Percentiles rank a stretch among this genome's conserved stretches.
phyloP scores from a whole-genome alignment of 1,140 invertebrate genomes.

The Drosophila tristis region DNA sequence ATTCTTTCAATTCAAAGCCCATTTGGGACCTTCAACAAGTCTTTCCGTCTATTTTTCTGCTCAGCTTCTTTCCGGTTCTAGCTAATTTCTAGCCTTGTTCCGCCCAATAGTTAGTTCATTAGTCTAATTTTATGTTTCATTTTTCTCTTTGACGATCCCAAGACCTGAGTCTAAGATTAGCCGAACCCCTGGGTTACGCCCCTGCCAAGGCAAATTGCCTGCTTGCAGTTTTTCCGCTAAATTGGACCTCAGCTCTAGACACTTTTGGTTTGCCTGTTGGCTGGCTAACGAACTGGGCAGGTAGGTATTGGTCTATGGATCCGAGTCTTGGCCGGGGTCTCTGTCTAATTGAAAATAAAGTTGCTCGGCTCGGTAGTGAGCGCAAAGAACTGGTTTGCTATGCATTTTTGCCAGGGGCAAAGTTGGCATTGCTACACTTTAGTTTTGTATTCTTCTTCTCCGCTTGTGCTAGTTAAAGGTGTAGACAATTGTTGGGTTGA shows the following conservation, averaged over 20 bases:
- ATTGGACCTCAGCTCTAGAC: conserved; percentile 30
- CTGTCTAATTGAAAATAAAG: conserved; percentile 60
- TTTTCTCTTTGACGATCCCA: conserved; percentile 33
- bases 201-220: conserved; percentile 40
- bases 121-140: conserved; percentile 39
- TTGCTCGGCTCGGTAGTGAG: conserved; percentile 32
- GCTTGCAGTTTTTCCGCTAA: conserved; percentile 34
- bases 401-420: conserved; percentile 45
- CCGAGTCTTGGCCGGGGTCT: conserved; percentile 41
- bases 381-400: conserved; percentile 57
- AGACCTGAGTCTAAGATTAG: conserved; percentile 36
- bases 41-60: too few species aligned
- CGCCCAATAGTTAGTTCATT: conserved; percentile 24
- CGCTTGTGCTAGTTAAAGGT: conserved; percentile 28
- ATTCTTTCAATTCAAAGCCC: too few species aligned
- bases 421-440: conserved; percentile 51
- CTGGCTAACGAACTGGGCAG: conserved; percentile 21
- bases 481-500: conserved; percentile 24
- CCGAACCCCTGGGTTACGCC: conserved; percentile 29
- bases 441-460: conserved; percentile 1
- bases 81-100: not conserved
- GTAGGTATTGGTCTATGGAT: conserved; percentile 22
- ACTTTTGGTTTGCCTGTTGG: conserved; percentile 30
- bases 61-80: too few species aligned
- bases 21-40: too few species aligned